Percentiles rank a stretch among this genome's conserved stretches.
Conservation (phyloP, 1,140 invertebrate species). For the Trachymyrmex septentrionalis region DNA sequence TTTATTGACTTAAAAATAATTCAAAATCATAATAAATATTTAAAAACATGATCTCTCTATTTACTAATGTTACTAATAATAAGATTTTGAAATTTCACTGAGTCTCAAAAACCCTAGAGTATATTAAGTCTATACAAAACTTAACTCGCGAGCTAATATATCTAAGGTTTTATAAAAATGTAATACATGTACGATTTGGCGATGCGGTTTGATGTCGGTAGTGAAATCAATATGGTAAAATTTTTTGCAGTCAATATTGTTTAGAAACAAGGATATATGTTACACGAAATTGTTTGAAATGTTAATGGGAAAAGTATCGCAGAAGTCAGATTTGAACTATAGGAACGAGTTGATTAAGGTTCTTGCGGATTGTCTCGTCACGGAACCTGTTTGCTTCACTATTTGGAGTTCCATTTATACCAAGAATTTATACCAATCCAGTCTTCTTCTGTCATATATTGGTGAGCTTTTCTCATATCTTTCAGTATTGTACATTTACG, state of each 20-base stretch:
- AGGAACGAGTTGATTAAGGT: conserved; percentile 84
- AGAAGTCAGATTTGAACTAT: conserved; percentile 80
- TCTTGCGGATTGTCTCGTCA: conserved; percentile 85
- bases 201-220: background rate
- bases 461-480: conserved; percentile 78
- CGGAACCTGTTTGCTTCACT: conserved; percentile 86
- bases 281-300: conserved; percentile 84
- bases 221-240: too few relatives aligned
- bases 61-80: too few relatives aligned
- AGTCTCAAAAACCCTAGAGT: too few relatives aligned
- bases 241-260: conserved; percentile 80
- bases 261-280: conserved; percentile 83
- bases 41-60: too few relatives aligned
- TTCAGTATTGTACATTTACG: background rate
- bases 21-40: too few relatives aligned
- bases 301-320: conserved; percentile 83
- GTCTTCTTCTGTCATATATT: conserved; percentile 85
- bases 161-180: background rate
- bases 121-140: too few relatives aligned
- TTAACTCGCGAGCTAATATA: too few relatives aligned
- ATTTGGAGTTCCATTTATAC: conserved; percentile 87
- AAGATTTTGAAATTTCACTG: too few relatives aligned
- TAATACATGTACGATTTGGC: background rate
- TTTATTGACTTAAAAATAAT: too few relatives aligned
- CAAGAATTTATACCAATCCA: conserved; percentile 86